A percentile compares a stretch with the other conserved stretches of the same genome.
phyloP scores from a whole-genome alignment of 2,113 vertebrate species.

The Carassius auratus region DNA sequence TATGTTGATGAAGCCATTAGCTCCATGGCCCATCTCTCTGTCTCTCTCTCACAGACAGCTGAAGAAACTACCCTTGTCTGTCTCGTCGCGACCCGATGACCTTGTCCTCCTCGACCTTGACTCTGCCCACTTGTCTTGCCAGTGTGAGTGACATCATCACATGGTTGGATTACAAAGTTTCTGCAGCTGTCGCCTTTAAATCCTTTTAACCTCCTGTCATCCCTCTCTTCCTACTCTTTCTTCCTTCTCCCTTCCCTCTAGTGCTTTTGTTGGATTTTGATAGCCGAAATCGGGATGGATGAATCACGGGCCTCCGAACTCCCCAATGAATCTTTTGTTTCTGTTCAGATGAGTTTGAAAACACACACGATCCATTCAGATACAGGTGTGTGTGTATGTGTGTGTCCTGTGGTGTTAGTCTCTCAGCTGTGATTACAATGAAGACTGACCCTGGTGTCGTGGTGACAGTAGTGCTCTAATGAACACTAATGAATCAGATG shows the following conservation, averaged over 20 bases:
- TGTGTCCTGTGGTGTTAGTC: neutral
- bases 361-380: conserved; percentile 6
- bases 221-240: neutral
- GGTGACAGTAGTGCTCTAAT: conserved; percentile 30
- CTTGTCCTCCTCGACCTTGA: conserved; percentile 38
- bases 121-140: neutral
- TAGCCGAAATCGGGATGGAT: neutral
- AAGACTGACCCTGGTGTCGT: neutral
- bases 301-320: neutral
- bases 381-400: conserved; percentile 23
- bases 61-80: conserved; percentile 59
- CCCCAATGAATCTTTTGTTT: conserved; percentile 3
- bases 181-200: conserved; percentile 37
- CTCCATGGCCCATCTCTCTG: neutral
- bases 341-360: conserved; percentile 29
- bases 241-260: neutral
- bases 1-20: conserved; percentile 45
- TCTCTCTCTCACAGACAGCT: conserved; percentile 16
- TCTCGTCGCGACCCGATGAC: conserved; percentile 17
- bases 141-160: conserved; percentile 42
- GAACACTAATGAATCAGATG: conserved; percentile 35
- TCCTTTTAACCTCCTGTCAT: conserved; percentile 25
- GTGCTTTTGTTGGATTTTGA: neutral
- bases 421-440: conserved; percentile 19
- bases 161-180: conserved; percentile 40